Conservation (phyloP, 2,888 invertebrate genomes). For the Xanthia icteritia region DNA sequence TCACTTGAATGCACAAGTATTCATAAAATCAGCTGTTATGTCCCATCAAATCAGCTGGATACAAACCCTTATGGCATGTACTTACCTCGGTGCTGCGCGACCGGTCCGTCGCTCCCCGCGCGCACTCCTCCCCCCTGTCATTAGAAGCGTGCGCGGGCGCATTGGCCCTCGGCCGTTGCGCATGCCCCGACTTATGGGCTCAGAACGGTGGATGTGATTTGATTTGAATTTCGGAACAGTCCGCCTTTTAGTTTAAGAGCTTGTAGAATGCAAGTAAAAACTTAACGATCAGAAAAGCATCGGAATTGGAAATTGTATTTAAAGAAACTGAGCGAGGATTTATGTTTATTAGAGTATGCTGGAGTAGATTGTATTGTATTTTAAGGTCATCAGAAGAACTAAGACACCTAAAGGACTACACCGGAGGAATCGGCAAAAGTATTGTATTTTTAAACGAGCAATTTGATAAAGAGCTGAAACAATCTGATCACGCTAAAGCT, state of each 20-base stretch:
- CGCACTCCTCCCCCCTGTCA: constrained; percentile 78
- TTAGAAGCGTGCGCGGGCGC: constrained; percentile 89
- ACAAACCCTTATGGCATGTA: constrained; percentile 64
- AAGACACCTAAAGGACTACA: too few relatives aligned
- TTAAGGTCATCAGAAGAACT: constrained; percentile 2
- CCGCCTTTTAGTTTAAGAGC: constrained; percentile 58
- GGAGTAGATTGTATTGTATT: constrained; percentile 39
- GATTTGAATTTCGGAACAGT: constrained; percentile 72
- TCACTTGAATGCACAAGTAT: constrained; percentile 11
- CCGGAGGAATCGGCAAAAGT: not conserved
- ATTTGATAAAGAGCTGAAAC: constrained; percentile 7
- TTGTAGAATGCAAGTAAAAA: constrained; percentile 64
- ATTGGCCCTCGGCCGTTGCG: constrained; percentile 85
- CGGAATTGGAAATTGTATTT: constrained; percentile 55
- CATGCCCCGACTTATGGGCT: constrained; percentile 77
- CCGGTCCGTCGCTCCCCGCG: constrained; percentile 83
- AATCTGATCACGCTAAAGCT: constrained; percentile 6
- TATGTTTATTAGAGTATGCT: constrained; percentile 52
- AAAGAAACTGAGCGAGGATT: constrained; percentile 42
- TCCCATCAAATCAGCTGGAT: constrained; percentile 63
- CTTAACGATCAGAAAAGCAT: constrained; percentile 62
- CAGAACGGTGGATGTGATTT: constrained; percentile 80
- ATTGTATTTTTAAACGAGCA: constrained; percentile 2
- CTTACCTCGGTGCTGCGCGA: constrained; percentile 77
- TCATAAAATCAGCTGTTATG: constrained; percentile 66